Evolutionary conservation across 2,113 vertebrate species (phyloP).

Genomic region (Salvator merianae): DNA sequence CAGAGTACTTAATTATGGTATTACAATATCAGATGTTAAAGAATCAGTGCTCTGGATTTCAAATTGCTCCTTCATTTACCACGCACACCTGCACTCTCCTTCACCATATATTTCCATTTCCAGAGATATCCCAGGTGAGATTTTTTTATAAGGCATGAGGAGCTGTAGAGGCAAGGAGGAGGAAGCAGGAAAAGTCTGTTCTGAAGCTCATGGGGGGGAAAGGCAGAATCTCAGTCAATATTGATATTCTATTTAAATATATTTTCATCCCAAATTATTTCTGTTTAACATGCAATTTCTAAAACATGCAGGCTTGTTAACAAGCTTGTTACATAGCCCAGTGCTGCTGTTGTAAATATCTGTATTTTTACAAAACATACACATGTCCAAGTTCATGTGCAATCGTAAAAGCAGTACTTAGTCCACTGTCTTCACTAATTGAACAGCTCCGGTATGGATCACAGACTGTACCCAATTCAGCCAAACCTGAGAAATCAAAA

Average conservation of each 20-base stretch:
- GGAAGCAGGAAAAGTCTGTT: background rate
- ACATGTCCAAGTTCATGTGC: slow-evolving; percentile 98
- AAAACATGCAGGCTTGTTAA: background rate
- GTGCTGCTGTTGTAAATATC: slow-evolving; percentile 54
- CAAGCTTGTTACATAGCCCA: background rate
- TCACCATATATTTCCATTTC: background rate
- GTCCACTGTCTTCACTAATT: slow-evolving; percentile 95
- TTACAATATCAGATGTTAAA: background rate
- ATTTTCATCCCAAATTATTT: background rate
- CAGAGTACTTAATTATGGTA: background rate
- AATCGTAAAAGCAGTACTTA: slow-evolving; percentile 97
- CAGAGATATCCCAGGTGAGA: background rate
- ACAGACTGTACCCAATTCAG: slow-evolving; percentile 95
- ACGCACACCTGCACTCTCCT: background rate
- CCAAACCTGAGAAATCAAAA: slow-evolving; percentile 82
- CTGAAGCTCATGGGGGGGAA: background rate
- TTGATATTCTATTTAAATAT: background rate
- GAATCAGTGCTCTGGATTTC: background rate
- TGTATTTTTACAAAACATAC: slow-evolving; percentile 81
- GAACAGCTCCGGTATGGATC: slow-evolving; percentile 97
- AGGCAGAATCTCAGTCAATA: background rate
- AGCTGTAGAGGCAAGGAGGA: background rate
- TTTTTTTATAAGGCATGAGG: background rate
- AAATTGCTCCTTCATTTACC: background rate
- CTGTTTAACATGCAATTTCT: background rate